Base-by-base conservation (phyloP, 2,113 vertebrate genomes). In the Austrofundulus limnaeus region DNA sequence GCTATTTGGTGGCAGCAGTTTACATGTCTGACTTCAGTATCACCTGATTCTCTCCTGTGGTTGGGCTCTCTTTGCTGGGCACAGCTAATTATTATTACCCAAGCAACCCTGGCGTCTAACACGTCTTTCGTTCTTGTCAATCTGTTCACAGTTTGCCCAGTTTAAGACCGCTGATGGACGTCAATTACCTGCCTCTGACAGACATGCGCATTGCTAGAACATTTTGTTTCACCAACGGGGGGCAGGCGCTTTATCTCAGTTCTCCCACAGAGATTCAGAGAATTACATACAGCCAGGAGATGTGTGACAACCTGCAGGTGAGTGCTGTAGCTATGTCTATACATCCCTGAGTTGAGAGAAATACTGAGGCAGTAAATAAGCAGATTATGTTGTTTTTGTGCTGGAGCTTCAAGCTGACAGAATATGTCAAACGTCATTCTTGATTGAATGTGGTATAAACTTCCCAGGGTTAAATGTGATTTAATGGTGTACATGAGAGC, bases 231-330 rank as follows among this genome's bases (percentile, higher is more conserved):
- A 94, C 96, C 50, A 95, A 98, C 0, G 93, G 95, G 71, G 97
- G 96, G 5, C 96, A 99, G 83, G 98, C 98, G 0, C 83, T 99
- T 34, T 99, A 98, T 53, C 94, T 99, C 55, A 95, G 95, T 87
- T 99, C 98, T 72, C 96, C 98, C 23, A 99, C 96, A 19, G 98
- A 99, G 93, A 94, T 99, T 79, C 98, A 99, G 88, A 94, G 97
- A 77, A 91, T 99, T 74, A 97, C 96, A 0, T 99, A 96, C 91
- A 99, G 96, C 87, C 98, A 99, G 88, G 96, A 98, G 88, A 98
- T 98, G 94, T 96, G 93, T 81, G 96, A 98, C 89, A 96, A 93
- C 67, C 92, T 99, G 80, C 97, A 99, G 96, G 97, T 98, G 21
- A 68, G 84, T 55, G 49, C 45, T 59, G 55, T 20, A 50, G 3